Percentiles rank a stretch among this genome's conserved stretches.
phyloP scores from a whole-genome alignment of 2,113 vertebrate species.

The Amphiprion ocellaris region DNA sequence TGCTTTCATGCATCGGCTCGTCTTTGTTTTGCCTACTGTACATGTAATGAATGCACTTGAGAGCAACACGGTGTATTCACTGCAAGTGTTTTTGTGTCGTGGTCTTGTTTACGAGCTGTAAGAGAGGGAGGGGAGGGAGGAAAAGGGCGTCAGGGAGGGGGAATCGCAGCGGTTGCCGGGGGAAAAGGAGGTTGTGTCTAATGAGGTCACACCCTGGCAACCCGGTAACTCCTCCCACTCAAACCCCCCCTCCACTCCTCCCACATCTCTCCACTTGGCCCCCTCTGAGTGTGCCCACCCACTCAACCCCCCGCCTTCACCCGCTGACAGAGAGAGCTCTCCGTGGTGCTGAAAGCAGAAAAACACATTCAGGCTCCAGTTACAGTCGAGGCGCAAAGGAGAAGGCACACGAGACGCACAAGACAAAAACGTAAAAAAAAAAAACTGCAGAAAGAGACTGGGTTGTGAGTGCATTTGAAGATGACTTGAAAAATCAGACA shows the following conservation, averaged over 20 bases:
- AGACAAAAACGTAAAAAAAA: constrained; percentile 39
- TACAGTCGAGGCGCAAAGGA: constrained; percentile 42
- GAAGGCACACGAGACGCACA: constrained; percentile 27
- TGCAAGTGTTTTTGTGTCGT: constrained; percentile 71
- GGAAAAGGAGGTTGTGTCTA: constrained; percentile 79
- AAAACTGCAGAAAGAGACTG: constrained; percentile 22
- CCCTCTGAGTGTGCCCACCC: constrained; percentile 59
- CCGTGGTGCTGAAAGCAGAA: constrained; percentile 84
- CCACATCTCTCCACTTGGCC: constrained; percentile 50
- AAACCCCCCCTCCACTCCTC: constrained; percentile 40
- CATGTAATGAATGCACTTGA: constrained; percentile 65
- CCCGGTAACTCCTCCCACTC: constrained; percentile 73
- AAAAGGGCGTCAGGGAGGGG: constrained; percentile 17
- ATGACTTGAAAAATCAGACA: constrained; percentile 39
- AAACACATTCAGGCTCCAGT: constrained; percentile 62
- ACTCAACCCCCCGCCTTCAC: constrained; percentile 41
- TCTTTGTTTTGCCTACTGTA: constrained; percentile 57
- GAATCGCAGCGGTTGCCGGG: constrained; percentile 70
- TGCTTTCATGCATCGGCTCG: constrained; percentile 3
- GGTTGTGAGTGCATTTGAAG: constrained; percentile 5
- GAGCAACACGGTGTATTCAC: constrained; percentile 52
- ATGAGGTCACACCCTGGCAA: constrained; percentile 85
- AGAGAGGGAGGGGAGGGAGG: constrained; percentile 37
- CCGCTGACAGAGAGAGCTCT: constrained; percentile 78
- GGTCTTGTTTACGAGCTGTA: constrained; percentile 81